phyloP scores from a whole-genome alignment of 2,888 invertebrate genomes.

The Gasteruption jaculator region DNA sequence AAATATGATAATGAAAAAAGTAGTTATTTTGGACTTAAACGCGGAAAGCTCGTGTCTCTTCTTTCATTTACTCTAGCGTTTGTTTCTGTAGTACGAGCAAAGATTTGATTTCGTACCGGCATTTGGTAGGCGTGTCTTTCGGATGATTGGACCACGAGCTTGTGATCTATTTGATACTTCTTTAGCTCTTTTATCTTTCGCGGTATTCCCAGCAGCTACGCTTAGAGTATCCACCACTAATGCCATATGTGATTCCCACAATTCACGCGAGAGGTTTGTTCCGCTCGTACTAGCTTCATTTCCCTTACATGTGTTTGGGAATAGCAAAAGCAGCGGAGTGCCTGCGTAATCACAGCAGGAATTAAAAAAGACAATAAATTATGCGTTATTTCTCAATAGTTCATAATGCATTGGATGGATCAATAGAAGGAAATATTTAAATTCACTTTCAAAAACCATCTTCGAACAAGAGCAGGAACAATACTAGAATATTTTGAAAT shows the following conservation, averaged over 20 bases:
- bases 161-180: constrained; percentile 65
- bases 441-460: too few species aligned
- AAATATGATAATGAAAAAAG: background rate
- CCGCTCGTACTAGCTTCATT: constrained; percentile 34
- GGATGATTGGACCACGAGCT: constrained; percentile 39
- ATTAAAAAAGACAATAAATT: background rate
- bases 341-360: constrained; percentile 26
- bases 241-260: constrained; percentile 53
- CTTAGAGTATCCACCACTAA: constrained; percentile 62
- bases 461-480: too few species aligned
- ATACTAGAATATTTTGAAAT: too few species aligned
- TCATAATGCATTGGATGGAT: too few species aligned
- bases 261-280: constrained; percentile 38
- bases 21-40: background rate
- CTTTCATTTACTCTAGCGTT: too few species aligned
- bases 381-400: background rate
- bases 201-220: constrained; percentile 80
- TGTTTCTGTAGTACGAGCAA: background rate
- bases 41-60: too few species aligned
- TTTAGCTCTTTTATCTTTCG: constrained; percentile 85
- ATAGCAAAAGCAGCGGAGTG: constrained; percentile 41
- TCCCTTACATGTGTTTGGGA: constrained; percentile 41
- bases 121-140: constrained; percentile 36
- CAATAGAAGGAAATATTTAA: too few species aligned
- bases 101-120: constrained; percentile 27